These are phyloP conservation scores for Gobio occitaniae DNA, from an alignment of 2,797 vertebrate genomes.

Conservation along the genomic window DNA sequence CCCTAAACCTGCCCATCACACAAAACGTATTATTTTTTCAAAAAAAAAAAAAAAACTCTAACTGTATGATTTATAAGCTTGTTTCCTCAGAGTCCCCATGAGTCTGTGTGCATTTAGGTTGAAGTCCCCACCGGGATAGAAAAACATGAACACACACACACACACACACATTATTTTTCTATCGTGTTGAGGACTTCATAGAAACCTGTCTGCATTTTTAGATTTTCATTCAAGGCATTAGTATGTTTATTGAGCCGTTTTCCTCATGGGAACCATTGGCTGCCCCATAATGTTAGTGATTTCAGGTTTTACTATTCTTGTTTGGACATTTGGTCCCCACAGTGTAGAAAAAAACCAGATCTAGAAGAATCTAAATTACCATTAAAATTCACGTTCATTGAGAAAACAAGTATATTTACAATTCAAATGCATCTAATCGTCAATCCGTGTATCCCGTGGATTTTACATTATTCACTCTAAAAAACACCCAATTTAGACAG, in stretches of 20 bases:
- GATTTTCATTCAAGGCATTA: not conserved
- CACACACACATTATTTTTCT: not conserved
- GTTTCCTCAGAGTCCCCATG: too few relatives aligned
- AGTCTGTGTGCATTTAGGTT: too few relatives aligned
- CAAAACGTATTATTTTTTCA: too few relatives aligned
- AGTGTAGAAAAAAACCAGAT: not conserved
- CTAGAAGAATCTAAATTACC: not conserved
- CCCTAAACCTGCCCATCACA: too few relatives aligned
- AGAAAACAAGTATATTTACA: not conserved
- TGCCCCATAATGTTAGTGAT: slow-evolving; percentile 14
- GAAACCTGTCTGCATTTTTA: not conserved
- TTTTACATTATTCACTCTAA: not conserved
- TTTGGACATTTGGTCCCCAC: not conserved
- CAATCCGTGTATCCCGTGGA: not conserved
- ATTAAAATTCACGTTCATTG: not conserved
- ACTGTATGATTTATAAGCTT: too few relatives aligned
- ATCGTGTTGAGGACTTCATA: not conserved
- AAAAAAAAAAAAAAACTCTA: too few relatives aligned
- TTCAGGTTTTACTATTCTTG: slow-evolving; percentile 27
- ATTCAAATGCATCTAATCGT: not conserved
- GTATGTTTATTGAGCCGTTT: not conserved
- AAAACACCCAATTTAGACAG: too few relatives aligned
- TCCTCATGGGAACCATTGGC: slow-evolving; percentile 14
- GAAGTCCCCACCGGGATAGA: too few relatives aligned
- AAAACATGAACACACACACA: not conserved